These are phyloP conservation scores for Drosophila albomicans DNA, from an alignment of 1,140 invertebrate genomes.

Conservation along the genomic window DNA sequence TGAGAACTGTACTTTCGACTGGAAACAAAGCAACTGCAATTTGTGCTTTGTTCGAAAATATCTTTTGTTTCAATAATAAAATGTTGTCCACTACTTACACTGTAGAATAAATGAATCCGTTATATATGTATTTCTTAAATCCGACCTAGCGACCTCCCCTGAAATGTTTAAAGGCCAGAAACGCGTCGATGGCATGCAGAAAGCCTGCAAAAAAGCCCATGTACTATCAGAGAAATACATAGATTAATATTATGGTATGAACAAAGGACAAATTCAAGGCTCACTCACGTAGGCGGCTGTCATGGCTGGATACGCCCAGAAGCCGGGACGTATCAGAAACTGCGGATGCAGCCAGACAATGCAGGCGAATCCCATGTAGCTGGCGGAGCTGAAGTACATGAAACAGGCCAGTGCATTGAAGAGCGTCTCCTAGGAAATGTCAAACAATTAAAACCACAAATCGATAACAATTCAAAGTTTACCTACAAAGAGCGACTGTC, in stretches of 20 bases:
- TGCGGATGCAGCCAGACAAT: constrained; percentile 90
- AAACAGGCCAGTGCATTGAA: constrained; percentile 91
- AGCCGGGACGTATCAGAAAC: constrained; percentile 86
- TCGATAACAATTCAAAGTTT: neutral
- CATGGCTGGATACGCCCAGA: constrained; percentile 92
- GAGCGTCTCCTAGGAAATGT: constrained; percentile 88
- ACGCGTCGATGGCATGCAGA: constrained; percentile 90
- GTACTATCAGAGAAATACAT: constrained; percentile 87
- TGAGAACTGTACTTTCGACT: neutral
- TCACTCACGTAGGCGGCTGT: constrained; percentile 92
- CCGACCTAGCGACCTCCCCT: constrained; percentile 85
- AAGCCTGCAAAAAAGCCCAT: constrained; percentile 90
- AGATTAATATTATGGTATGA: neutral
- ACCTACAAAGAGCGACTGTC: constrained; percentile 92
- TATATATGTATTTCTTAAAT: neutral
- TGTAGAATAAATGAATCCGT: no score
- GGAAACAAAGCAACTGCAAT: neutral
- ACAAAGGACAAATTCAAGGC: no score
- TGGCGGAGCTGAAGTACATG: constrained; percentile 90
- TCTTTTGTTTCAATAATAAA: no score
- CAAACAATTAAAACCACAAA: neutral
- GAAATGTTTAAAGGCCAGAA: constrained; percentile 89
- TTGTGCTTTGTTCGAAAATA: neutral
- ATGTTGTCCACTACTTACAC: no score
- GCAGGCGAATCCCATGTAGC: constrained; percentile 91